Evolutionary conservation across 1,140 invertebrate species (phyloP), one percentile per base, ranked within the genome.

Genomic region (Matsumurasca onukii): DNA sequence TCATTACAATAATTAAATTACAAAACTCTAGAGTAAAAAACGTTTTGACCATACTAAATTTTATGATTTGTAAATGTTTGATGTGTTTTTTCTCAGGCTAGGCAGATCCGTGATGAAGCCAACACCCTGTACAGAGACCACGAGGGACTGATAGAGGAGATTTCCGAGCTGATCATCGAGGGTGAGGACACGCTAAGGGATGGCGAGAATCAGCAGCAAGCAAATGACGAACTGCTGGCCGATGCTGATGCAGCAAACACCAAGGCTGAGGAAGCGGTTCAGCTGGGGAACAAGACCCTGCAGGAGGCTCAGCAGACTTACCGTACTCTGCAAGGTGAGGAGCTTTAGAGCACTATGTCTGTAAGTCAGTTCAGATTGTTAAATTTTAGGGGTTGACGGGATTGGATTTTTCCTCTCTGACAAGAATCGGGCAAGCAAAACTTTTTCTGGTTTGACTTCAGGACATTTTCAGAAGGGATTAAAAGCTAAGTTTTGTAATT

Each of bases 271-370:
- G 85, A 91, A 66, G 94, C 95, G 25, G 90, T 97, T 0, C 83
- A 88, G 70, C 83, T 89, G 55, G 94, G 92, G 15, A 92, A 95
- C 73, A 88, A 90, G 71, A 96, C 92, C 0, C 81, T 97, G 0
- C 86, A 89, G 73, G 91, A 97, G 77, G 95, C 95, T 1, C 88
- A 92, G 73, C 86, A 91, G 59, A 98, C 94, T 3, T 87, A 93
- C 62, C 83, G 90, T 68, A 95, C 91, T 52, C 80, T 97, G 1
- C 86, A 89, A 81, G 88, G 93, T 95, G 81, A 80, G 45, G 49
- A 9, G 22, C 49, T 52, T 9, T 9, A 17, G 17, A 39, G 34
- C 34, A 9, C 17, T 5, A 5, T 17, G 17, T 39, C 34, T 39
- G 34, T 39, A 39, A 39, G 34, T n/a, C 34, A 39, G 34, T 39